Conservation (phyloP, 2,888 invertebrate species). For the Latrodectus hesperus region DNA sequence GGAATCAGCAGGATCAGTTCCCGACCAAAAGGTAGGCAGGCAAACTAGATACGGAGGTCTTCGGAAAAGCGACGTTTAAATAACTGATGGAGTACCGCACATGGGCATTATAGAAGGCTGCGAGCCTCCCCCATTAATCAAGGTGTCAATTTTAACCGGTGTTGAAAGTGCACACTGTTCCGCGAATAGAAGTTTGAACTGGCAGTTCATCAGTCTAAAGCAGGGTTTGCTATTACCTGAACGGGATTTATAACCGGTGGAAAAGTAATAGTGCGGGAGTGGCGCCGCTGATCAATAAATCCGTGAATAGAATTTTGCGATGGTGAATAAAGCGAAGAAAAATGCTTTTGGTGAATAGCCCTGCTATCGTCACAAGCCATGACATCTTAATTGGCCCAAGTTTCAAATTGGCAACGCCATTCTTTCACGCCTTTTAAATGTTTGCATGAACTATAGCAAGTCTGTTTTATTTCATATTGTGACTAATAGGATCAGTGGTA, state of each 20-base stretch:
- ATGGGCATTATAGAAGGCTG: constrained; percentile 20
- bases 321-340: not conserved
- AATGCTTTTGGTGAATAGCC: constrained; percentile 3
- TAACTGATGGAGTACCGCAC: constrained; percentile 40
- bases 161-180: constrained; percentile 63
- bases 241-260: constrained; percentile 55
- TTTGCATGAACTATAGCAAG: too few relatives aligned
- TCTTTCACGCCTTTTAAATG: too few relatives aligned
- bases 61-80: constrained; percentile 51
- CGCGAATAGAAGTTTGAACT: constrained; percentile 55
- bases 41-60: not conserved
- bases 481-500: too few relatives aligned
- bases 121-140: constrained; percentile 53
- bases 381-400: not conserved
- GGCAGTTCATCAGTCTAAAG: constrained; percentile 55
- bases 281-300: not conserved
- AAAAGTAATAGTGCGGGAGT: constrained; percentile 15
- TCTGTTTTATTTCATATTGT: too few relatives aligned
- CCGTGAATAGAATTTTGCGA: not conserved
- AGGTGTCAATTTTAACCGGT: constrained; percentile 63
- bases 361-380: not conserved
- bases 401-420: too few relatives aligned
- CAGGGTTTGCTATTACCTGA: constrained; percentile 47
- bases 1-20: constrained; percentile 6
- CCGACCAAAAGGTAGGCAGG: constrained; percentile 14